Evolutionary conservation across 2,888 invertebrate species (phyloP), one percentile per base, ranked within the genome.

Genomic region (Oscheius myriophilus): DNA sequence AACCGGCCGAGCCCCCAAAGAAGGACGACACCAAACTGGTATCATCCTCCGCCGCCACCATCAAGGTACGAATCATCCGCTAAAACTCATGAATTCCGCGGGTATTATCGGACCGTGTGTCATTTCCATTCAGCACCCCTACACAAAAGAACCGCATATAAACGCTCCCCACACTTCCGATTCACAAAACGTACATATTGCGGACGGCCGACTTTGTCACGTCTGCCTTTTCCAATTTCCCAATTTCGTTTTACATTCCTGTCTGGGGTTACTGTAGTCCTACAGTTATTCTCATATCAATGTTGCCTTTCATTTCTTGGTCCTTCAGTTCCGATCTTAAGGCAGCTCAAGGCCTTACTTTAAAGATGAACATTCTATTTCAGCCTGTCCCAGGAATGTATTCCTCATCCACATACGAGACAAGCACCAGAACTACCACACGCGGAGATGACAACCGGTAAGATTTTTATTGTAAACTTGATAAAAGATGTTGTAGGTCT

Each of bases 81-180:
- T 58, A 16, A 43, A 21, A 43, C 43, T 42, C 58, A 43, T 23
- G n/a, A 58, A 18, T 42, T 21, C 42, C 58, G 33, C 33, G 33
- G 33, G 33, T 33, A 33, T 33, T 33, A 33, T 33, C 33, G 33
- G 33, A 49, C 49, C 49, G 61, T 61, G 61, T 42, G 58, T 46
- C 61, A 61, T 61, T 49, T 49, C 49, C 49, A 46, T 49, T 16
- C n/a, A 49, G 33, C 25, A 33, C 25, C 26, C 23, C 33, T n/a
- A 33, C 61, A 61, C 61, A 61, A 61, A 61, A 45, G 61, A 18
- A 11, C 49, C 49, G 18, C 45, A 61, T 61, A 61, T 61, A 61
- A 49, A 45, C 23, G 61, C 61, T 61, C 49, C 61, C 61, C 25
- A 23, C 23, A 49, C 61, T 61, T 61, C 61, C 61, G 46, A 61